These are phyloP conservation scores for Ochropleura leucogaster DNA, from an alignment of 2,888 invertebrate species.

Conservation along the genomic window DNA sequence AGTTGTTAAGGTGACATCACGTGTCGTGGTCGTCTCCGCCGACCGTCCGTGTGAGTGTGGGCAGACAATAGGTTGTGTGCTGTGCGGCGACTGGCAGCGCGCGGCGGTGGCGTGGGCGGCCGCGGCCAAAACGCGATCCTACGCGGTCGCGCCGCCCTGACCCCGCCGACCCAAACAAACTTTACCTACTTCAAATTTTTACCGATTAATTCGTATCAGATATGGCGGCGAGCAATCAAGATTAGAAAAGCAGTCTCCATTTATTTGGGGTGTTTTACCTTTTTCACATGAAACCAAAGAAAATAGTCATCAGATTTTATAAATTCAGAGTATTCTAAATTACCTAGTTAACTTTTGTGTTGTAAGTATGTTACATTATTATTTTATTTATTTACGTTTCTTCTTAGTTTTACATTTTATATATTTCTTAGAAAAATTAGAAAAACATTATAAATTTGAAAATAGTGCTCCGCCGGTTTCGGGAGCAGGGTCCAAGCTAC, in stretches of 20 bases:
- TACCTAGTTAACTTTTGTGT: neutral
- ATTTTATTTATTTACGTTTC: no score
- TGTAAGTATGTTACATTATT: neutral
- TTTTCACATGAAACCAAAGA: conserved; percentile 9
- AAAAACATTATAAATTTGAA: no score
- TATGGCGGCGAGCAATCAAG: conserved; percentile 67
- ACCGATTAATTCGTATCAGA: conserved; percentile 77
- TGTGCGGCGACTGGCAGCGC: neutral
- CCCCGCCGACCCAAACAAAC: conserved; percentile 62
- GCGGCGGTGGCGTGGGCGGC: conserved; percentile 77
- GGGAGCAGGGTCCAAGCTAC: no score
- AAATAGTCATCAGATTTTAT: conserved; percentile 17
- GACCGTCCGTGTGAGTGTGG: conserved; percentile 71
- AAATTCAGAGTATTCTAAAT: neutral
- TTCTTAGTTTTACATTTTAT: no score
- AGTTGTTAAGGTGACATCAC: conserved; percentile 81
- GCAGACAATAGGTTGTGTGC: conserved; percentile 82
- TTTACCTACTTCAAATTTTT: conserved; percentile 72
- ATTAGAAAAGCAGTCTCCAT: conserved; percentile 56
- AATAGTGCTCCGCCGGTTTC: no score
- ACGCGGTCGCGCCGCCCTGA: conserved; percentile 76
- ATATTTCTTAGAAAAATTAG: no score
- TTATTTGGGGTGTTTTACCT: conserved; percentile 19
- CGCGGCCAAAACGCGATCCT: conserved; percentile 84
- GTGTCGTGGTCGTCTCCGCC: conserved; percentile 75